These are phyloP conservation scores for Drosophila affinis DNA, from an alignment of 2,888 invertebrate genomes.

Conservation along the genomic window DNA sequence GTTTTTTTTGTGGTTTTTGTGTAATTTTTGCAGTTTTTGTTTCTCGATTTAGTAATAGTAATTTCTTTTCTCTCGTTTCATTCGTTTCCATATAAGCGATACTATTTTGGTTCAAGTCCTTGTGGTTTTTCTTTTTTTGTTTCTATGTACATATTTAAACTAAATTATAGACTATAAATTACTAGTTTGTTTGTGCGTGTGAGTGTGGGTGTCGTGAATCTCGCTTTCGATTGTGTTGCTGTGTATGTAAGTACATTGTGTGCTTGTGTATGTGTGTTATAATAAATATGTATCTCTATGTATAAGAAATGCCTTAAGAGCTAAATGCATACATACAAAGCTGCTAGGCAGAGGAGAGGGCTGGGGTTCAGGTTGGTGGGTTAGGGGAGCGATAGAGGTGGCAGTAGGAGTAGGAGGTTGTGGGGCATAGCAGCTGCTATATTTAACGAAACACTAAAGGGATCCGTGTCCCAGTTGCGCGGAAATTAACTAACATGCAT, in stretches of 20 bases:
- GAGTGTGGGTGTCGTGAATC: conserved; percentile 51
- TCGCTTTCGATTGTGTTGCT: conserved; percentile 41
- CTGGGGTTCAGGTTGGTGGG: conserved; percentile 1
- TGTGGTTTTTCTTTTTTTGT: conserved; percentile 48
- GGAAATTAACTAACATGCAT: conserved; percentile 75
- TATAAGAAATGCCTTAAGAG: conserved; percentile 62
- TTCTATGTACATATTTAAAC: conserved; percentile 77
- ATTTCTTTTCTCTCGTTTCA: conserved; percentile 28
- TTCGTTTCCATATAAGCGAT: conserved; percentile 66
- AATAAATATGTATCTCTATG: conserved; percentile 70
- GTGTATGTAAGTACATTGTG: conserved; percentile 63
- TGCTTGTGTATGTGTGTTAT: conserved; percentile 30
- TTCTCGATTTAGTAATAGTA: conserved; percentile 43
- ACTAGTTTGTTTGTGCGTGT: conserved; percentile 60
- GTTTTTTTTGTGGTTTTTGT: conserved; percentile 1
- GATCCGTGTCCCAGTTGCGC: background rate
- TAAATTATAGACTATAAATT: conserved; percentile 75
- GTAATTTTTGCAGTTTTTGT: conserved; percentile 15
- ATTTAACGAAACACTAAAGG: conserved; percentile 26
- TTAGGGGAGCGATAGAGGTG: background rate
- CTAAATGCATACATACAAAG: conserved; percentile 74
- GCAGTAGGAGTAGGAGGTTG: background rate
- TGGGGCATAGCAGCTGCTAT: conserved; percentile 53
- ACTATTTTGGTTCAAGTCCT: conserved; percentile 79
- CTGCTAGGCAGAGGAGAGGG: conserved; percentile 51